These are phyloP conservation scores for Plemyria rubiginata DNA, from an alignment of 2,888 invertebrate genomes.

Conservation along the genomic window DNA sequence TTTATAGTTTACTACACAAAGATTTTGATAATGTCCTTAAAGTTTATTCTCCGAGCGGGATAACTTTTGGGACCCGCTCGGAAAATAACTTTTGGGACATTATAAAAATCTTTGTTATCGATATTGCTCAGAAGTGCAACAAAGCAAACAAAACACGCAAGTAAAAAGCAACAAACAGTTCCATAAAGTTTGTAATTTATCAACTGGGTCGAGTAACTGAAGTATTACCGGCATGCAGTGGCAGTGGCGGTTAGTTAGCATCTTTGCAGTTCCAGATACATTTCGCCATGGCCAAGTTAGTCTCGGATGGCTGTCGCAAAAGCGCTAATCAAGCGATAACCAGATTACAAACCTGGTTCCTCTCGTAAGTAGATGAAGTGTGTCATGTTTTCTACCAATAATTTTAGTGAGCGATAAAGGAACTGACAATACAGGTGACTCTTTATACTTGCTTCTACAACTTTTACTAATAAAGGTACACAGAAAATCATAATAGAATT, in stretches of 20 bases:
- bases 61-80: no score
- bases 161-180: no score
- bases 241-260: constrained; percentile 3
- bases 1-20: no score
- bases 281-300: constrained; percentile 26
- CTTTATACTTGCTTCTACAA: background rate
- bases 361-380: constrained; percentile 3
- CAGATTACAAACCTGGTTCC: constrained; percentile 16
- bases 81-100: no score
- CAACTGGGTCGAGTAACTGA: constrained; percentile 45
- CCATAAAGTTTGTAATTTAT: constrained; percentile 25
- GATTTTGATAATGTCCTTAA: no score
- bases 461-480: no score
- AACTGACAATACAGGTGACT: background rate
- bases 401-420: background rate
- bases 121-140: constrained; percentile 16
- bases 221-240: constrained; percentile 31
- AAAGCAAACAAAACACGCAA: no score
- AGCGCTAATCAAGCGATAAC: constrained; percentile 51
- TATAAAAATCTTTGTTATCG: no score
- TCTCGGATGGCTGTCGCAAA: constrained; percentile 40
- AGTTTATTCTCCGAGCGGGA: no score
- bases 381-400: background rate
- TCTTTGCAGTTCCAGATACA: constrained; percentile 19
- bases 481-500: background rate